Evolutionary conservation across 2,797 vertebrate species (phyloP).

Genomic region (Periparus ater): DNA sequence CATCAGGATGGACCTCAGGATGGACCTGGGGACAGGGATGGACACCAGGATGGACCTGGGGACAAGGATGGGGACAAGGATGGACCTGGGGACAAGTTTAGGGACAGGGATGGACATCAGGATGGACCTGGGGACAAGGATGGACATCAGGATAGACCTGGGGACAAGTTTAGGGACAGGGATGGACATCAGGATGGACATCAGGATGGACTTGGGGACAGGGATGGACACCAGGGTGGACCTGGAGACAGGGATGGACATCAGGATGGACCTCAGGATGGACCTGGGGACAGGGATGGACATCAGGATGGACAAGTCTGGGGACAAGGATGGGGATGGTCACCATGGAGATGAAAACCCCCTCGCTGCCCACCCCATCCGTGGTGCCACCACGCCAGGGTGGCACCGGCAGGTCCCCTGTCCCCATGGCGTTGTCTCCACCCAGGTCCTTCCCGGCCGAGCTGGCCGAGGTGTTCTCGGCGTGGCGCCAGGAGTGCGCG

Average conservation of each 20-base stretch:
- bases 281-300: too few species aligned
- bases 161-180: not conserved
- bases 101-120: too few species aligned
- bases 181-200: not conserved
- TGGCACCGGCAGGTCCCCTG: fast-evolving
- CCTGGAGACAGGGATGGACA: too few species aligned
- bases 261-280: not conserved
- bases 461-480: slow-evolving; percentile 87
- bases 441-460: slow-evolving; percentile 88
- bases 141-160: too few species aligned
- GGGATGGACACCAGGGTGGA: too few species aligned
- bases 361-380: not conserved
- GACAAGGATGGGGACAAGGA: not conserved
- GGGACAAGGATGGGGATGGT: not conserved
- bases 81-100: not conserved
- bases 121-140: too few species aligned
- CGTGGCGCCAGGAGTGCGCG: slow-evolving; percentile 85
- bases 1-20: too few species aligned
- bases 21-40: too few species aligned
- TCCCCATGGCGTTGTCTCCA: not conserved
- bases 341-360: not conserved
- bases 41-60: not conserved
- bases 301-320: not conserved
- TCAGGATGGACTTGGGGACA: not conserved
- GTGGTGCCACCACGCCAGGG: not conserved